Conservation (phyloP, 2,888 invertebrate species). For the Sarcophaga caerulescens region DNA sequence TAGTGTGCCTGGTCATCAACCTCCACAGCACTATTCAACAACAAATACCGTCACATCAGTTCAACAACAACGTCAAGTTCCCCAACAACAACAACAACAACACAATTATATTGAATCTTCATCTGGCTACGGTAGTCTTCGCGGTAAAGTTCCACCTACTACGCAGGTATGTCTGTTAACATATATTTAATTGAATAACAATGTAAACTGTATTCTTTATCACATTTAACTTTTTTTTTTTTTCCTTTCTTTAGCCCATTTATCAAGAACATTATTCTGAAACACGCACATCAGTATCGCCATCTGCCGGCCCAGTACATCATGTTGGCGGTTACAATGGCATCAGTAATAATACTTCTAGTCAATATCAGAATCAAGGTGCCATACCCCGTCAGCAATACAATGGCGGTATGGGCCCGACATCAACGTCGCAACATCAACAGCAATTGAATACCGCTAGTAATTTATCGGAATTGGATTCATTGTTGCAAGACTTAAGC, state of each 20-base stretch:
- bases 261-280: constrained; percentile 79
- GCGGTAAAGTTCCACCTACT: constrained; percentile 83
- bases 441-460: constrained; percentile 81
- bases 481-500: constrained; percentile 94
- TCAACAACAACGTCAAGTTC: constrained; percentile 74
- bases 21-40: constrained; percentile 60
- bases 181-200: neutral
- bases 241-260: constrained; percentile 71
- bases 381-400: constrained; percentile 74
- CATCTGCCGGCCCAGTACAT: constrained; percentile 51
- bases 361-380: constrained; percentile 77
- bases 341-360: constrained; percentile 62
- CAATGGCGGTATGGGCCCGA: constrained; percentile 57
- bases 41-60: constrained; percentile 77
- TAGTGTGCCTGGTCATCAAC: constrained; percentile 87
- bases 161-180: constrained; percentile 57
- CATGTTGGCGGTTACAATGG: constrained; percentile 66
- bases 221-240: neutral
- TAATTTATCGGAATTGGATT: constrained; percentile 95
- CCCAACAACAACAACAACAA: constrained; percentile 57
- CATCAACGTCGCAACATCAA: constrained; percentile 38
- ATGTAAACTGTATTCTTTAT: neutral
- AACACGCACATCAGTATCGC: constrained; percentile 75
- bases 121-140: constrained; percentile 88
- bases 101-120: constrained; percentile 77